A percentile compares a stretch with the other conserved stretches of the same genome.
phyloP scores from a whole-genome alignment of 2,797 vertebrate species.

The Lepilemur septentrionalis region DNA sequence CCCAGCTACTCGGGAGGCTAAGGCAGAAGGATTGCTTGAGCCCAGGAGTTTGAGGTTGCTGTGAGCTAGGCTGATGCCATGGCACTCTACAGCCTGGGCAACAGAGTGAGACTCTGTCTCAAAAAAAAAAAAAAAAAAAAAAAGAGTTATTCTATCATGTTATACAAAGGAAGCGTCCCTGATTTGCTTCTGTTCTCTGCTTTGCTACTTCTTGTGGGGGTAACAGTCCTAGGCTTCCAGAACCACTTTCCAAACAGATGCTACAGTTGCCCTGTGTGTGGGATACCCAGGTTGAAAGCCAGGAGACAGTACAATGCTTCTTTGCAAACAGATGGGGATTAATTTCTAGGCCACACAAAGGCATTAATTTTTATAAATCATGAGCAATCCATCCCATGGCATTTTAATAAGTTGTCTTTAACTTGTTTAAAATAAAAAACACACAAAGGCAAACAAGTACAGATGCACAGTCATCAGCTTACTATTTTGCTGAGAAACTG shows the following conservation, averaged over 20 bases:
- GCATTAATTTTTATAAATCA: slow-evolving; percentile 69
- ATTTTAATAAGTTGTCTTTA: slow-evolving; percentile 61
- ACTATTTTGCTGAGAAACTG: slow-evolving; percentile 14
- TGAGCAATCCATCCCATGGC: slow-evolving; percentile 54
- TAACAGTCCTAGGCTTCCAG: slow-evolving; percentile 11
- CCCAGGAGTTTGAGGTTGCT: too few species aligned
- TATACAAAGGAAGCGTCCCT: not conserved
- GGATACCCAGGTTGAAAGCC: slow-evolving; percentile 46
- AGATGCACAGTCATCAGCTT: not conserved
- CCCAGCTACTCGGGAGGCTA: too few species aligned
- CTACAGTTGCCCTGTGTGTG: slow-evolving; percentile 25
- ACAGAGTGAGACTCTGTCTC: too few species aligned
- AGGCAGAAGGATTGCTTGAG: too few species aligned
- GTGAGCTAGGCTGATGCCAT: too few species aligned
- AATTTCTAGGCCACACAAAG: slow-evolving; percentile 58
- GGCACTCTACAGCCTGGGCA: too few species aligned
- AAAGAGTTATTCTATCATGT: not conserved
- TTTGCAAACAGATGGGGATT: slow-evolving; percentile 69
- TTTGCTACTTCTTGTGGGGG: not conserved
- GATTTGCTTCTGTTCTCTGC: not conserved
- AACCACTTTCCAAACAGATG: slow-evolving; percentile 42
- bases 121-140: too few species aligned
- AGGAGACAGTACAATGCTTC: slow-evolving; percentile 49
- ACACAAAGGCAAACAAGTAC: slow-evolving; percentile 55
- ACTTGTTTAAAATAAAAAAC: slow-evolving; percentile 65